Percentiles rank a stretch among this genome's conserved stretches.
phyloP scores from a whole-genome alignment of 2,797 vertebrate species.

The Podarcis siculus region DNA sequence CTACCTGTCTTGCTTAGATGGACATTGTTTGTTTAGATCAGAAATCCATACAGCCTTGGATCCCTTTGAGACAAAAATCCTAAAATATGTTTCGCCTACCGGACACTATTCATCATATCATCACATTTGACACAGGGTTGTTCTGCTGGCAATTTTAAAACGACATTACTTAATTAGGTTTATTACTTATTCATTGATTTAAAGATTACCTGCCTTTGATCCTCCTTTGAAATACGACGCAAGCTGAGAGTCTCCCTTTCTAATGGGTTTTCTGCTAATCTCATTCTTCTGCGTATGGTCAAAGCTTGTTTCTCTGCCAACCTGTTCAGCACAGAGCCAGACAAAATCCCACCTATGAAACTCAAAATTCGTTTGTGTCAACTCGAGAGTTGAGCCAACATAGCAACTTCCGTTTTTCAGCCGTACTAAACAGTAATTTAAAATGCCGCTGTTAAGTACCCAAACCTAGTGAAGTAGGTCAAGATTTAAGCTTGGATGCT shows the following conservation, averaged over 20 bases:
- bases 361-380: neutral
- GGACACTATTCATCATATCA: neutral
- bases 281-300: constrained; percentile 65
- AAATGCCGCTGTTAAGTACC: neutral
- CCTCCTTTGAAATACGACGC: constrained; percentile 78
- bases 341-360: neutral
- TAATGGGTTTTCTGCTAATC: constrained; percentile 57
- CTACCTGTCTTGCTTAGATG: neutral
- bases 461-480: neutral
- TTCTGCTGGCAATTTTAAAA: constrained; percentile 3
- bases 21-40: neutral
- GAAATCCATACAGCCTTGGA: neutral
- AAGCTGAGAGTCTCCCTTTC: constrained; percentile 66
- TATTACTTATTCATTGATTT: constrained; percentile 12
- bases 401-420: neutral
- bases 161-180: constrained; percentile 48
- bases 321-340: constrained; percentile 64
- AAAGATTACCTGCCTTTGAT: constrained; percentile 79
- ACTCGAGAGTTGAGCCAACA: neutral
- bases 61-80: neutral
- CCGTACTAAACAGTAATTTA: neutral
- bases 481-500: neutral
- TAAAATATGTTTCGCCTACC: neutral
- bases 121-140: neutral
- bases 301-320: constrained; percentile 77